These are phyloP conservation scores for Noctua comes DNA, from an alignment of 2,888 invertebrate genomes.

Conservation along the genomic window DNA sequence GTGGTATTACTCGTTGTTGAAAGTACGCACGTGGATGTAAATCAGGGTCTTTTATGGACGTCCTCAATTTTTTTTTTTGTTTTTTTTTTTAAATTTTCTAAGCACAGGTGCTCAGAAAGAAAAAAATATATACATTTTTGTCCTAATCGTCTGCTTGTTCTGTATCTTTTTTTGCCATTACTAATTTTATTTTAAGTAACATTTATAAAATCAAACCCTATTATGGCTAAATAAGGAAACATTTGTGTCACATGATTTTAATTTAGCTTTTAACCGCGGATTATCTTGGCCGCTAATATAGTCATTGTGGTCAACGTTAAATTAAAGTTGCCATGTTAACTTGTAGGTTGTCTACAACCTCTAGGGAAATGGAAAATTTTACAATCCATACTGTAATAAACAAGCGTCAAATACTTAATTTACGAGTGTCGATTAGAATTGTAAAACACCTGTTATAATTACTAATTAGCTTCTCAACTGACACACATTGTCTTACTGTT, in stretches of 20 bases:
- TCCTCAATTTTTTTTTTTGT: no score
- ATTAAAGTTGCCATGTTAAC: constrained; percentile 1
- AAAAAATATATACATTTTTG: no score
- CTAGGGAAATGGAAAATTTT: neutral
- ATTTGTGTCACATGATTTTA: constrained; percentile 1
- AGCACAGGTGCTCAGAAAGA: neutral
- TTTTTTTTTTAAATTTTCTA: no score
- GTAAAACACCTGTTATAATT: constrained; percentile 28
- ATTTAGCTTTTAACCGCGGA: neutral
- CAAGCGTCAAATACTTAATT: neutral
- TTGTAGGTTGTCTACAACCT: neutral
- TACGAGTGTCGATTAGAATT: neutral
- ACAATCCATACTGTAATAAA: neutral
- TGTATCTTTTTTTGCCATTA: no score
- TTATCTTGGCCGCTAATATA: constrained; percentile 20
- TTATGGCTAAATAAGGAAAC: neutral
- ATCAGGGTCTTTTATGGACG: neutral
- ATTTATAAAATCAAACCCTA: neutral
- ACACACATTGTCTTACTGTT: constrained; percentile 42
- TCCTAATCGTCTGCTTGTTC: no score
- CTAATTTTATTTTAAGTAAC: neutral
- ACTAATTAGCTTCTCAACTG: constrained; percentile 20
- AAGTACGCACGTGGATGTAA: neutral
- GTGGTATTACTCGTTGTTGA: constrained; percentile 11
- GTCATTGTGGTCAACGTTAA: constrained; percentile 17